Evolutionary conservation across 2,113 vertebrate genomes (phyloP).

Genomic region (Centrocercus urophasianus): DNA sequence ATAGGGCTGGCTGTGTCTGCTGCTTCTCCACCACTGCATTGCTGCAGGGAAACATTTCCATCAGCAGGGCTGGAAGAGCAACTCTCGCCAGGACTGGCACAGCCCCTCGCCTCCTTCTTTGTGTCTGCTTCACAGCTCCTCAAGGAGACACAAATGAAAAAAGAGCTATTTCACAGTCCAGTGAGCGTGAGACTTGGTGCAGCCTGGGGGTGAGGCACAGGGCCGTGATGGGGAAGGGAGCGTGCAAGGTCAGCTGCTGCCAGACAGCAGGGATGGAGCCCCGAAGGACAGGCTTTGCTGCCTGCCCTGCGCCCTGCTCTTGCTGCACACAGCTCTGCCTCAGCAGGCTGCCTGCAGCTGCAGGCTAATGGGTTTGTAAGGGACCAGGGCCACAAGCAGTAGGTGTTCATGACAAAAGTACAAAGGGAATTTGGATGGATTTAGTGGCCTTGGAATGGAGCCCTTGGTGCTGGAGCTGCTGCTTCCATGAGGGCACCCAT

Average conservation of each 20-base stretch:
- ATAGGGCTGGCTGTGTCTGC: background rate
- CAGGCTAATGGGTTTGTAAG: accelerated
- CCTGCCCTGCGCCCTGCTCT: accelerated
- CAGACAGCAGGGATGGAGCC: background rate
- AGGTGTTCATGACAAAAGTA: accelerated
- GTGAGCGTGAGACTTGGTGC: background rate
- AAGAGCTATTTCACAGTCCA: constrained; percentile 54
- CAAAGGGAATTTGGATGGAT: background rate
- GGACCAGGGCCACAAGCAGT: accelerated
- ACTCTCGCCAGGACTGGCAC: background rate
- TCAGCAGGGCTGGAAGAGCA: background rate
- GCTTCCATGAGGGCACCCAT: accelerated
- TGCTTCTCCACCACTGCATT: background rate
- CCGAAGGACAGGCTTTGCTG: accelerated
- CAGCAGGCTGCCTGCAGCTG: background rate
- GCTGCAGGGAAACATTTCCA: background rate
- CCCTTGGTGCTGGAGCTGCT: background rate
- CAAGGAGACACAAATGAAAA: background rate
- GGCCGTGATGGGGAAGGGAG: background rate
- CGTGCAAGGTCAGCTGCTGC: background rate
- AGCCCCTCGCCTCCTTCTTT: background rate
- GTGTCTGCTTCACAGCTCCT: background rate
- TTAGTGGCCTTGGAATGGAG: background rate
- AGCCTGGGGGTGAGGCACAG: background rate
- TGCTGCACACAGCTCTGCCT: accelerated